A percentile compares a stretch with the other conserved stretches of the same genome.
Evolutionary conservation across 2,888 invertebrate species (phyloP).

Genomic region (Gonocerus acuteangulatus): DNA sequence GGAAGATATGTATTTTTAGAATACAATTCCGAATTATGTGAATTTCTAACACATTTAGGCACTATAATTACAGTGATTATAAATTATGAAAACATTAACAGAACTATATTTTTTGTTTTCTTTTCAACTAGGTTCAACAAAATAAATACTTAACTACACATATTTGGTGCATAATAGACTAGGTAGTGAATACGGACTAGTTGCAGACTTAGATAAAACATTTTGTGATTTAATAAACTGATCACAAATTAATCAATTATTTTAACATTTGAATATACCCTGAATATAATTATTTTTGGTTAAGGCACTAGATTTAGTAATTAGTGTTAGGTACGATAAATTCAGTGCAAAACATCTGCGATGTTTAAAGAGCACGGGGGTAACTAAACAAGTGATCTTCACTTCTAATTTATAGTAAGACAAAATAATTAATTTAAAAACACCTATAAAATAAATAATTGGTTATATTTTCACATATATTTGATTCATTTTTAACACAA

Average conservation of each 20-base stretch:
- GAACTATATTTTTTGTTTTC: neutral
- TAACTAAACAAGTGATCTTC: too few relatives aligned
- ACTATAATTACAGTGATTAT: constrained; percentile 3
- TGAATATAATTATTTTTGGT: constrained; percentile 11
- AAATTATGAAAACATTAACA: constrained; percentile 1
- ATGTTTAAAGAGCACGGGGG: too few relatives aligned
- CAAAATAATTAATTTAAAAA: too few relatives aligned
- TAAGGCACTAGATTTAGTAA: constrained; percentile 14
- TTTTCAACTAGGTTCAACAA: neutral
- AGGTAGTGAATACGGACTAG: constrained; percentile 13
- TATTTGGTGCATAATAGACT: constrained; percentile 18
- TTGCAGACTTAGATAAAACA: constrained; percentile 7
- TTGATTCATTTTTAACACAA: too few relatives aligned
- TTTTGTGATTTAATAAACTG: neutral
- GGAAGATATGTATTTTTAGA: constrained; percentile 13
- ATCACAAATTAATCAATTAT: constrained; percentile 8
- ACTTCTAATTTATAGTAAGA: too few relatives aligned
- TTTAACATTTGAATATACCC: constrained; percentile 13
- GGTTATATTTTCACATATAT: too few relatives aligned
- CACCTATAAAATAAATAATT: too few relatives aligned
- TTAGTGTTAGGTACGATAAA: too few relatives aligned
- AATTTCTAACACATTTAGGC: constrained; percentile 5
- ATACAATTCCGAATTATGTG: neutral
- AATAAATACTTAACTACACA: constrained; percentile 5
- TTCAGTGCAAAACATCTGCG: too few relatives aligned